These are phyloP conservation scores for Acrocyrtus sp. DNA, from an alignment of 2,888 invertebrate species.

Conservation along the genomic window DNA sequence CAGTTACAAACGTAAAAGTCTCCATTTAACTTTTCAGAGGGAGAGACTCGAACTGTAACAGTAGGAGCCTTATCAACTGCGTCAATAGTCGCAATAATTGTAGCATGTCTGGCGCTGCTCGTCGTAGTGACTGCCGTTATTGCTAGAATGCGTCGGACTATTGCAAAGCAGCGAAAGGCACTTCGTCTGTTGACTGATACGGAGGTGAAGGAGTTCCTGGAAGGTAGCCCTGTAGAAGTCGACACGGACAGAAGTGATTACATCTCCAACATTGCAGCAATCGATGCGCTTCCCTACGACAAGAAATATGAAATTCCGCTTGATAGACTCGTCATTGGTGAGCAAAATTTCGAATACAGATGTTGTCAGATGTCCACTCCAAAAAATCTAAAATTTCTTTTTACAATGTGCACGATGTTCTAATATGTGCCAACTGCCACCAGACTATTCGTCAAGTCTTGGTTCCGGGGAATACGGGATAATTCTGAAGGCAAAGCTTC, in stretches of 20 bases:
- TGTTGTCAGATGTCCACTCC: too few relatives aligned
- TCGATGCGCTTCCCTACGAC: constrained; percentile 40
- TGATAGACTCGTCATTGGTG: constrained; percentile 22
- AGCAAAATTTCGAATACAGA: too few relatives aligned
- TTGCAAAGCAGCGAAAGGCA: constrained; percentile 11
- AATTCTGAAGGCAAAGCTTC: constrained; percentile 7
- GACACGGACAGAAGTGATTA: not conserved
- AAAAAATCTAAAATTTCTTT: too few relatives aligned
- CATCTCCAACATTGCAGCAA: not conserved
- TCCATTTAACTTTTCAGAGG: not conserved
- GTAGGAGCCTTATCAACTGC: not conserved
- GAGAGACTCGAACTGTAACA: not conserved
- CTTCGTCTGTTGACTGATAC: constrained; percentile 32
- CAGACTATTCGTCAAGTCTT: constrained; percentile 1
- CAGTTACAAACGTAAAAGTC: constrained; percentile 10
- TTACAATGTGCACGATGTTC: too few relatives aligned
- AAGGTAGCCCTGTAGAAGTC: constrained; percentile 25
- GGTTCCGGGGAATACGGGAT: constrained; percentile 19
- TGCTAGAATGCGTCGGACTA: constrained; percentile 7
- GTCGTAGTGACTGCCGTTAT: constrained; percentile 1
- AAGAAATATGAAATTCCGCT: constrained; percentile 29
- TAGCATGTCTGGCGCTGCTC: not conserved
- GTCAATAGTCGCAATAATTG: constrained; percentile 1
- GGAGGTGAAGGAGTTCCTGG: constrained; percentile 33
- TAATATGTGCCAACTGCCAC: too few relatives aligned